These are phyloP conservation scores for Zaprionus taronus DNA, from an alignment of 1,140 invertebrate genomes.

Conservation along the genomic window DNA sequence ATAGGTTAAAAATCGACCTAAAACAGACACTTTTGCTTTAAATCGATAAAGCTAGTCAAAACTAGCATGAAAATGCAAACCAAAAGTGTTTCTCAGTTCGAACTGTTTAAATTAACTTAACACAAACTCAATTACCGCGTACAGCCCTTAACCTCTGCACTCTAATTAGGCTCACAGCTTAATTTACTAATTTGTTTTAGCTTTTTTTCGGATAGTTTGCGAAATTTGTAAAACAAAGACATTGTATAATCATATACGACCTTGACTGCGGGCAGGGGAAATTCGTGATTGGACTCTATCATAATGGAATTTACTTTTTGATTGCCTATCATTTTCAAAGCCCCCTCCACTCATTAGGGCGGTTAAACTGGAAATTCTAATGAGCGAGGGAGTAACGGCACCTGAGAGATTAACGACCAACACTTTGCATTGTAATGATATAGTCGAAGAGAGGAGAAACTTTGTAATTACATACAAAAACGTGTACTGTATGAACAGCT, in stretches of 20 bases:
- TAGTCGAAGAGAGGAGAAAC: conserved; percentile 3
- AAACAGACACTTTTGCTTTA: neutral
- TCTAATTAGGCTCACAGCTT: no score
- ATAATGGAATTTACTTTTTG: conserved; percentile 8
- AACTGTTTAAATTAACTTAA: neutral
- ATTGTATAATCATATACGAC: neutral
- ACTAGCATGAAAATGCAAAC: neutral
- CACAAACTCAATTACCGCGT: neutral
- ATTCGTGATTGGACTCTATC: neutral
- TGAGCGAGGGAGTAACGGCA: conserved; percentile 37
- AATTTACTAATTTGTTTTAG: no score
- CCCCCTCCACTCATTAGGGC: neutral
- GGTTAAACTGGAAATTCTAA: conserved; percentile 23
- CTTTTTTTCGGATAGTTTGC: neutral
- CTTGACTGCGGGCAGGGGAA: neutral
- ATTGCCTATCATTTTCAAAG: conserved; percentile 26
- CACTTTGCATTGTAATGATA: conserved; percentile 3
- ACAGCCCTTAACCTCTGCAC: no score
- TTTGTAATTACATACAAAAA: conserved; percentile 1
- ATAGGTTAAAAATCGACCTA: neutral
- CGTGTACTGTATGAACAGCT: conserved; percentile 14
- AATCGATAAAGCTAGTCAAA: neutral
- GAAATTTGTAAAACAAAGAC: neutral
- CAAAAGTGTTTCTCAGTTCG: neutral
- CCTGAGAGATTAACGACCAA: conserved; percentile 25